Evolutionary conservation across 2,888 invertebrate species (phyloP).

Genomic region (Orthosia gothica): DNA sequence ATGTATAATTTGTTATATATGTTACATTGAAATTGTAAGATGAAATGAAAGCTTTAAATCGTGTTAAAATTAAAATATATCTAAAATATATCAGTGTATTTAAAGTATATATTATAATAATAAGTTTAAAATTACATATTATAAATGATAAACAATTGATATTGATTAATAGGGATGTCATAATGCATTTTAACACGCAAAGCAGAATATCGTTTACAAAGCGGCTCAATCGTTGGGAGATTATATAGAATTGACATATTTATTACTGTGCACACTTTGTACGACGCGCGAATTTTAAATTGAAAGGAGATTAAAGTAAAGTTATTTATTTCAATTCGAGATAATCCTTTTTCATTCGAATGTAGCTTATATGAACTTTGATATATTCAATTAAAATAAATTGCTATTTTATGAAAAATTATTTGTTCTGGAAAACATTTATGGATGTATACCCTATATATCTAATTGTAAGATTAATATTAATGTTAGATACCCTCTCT

Average conservation of each 20-base stretch:
- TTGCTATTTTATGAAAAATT: slow-evolving; percentile 50
- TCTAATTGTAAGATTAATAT: slow-evolving; percentile 51
- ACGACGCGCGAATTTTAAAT: slow-evolving; percentile 29
- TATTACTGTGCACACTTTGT: slow-evolving; percentile 23
- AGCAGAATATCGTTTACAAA: slow-evolving; percentile 15
- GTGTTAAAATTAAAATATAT: slow-evolving; percentile 81
- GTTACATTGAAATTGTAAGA: slow-evolving; percentile 82
- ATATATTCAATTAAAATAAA: slow-evolving; percentile 52
- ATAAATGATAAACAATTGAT: slow-evolving; percentile 43
- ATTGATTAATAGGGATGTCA: slow-evolving; percentile 47
- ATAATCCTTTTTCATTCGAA: slow-evolving; percentile 41
- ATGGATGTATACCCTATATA: slow-evolving; percentile 61
- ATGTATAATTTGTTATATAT: slow-evolving; percentile 72
- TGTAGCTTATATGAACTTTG: slow-evolving; percentile 52
- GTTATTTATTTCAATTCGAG: slow-evolving; percentile 29
- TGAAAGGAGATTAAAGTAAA: slow-evolving; percentile 31
- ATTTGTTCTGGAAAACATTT: slow-evolving; percentile 51
- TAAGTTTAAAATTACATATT: slow-evolving; percentile 59
- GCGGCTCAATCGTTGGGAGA: not conserved
- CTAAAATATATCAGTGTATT: slow-evolving; percentile 68
- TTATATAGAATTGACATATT: slow-evolving; percentile 49
- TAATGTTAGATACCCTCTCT: slow-evolving; percentile 59
- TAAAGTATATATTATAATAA: slow-evolving; percentile 61
- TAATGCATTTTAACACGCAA: slow-evolving; percentile 44
- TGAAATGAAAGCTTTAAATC: slow-evolving; percentile 90